Evolutionary conservation across 1,140 invertebrate genomes (phyloP), one percentile per base, ranked within the genome.

Genomic region (Cepaea nemoralis): DNA sequence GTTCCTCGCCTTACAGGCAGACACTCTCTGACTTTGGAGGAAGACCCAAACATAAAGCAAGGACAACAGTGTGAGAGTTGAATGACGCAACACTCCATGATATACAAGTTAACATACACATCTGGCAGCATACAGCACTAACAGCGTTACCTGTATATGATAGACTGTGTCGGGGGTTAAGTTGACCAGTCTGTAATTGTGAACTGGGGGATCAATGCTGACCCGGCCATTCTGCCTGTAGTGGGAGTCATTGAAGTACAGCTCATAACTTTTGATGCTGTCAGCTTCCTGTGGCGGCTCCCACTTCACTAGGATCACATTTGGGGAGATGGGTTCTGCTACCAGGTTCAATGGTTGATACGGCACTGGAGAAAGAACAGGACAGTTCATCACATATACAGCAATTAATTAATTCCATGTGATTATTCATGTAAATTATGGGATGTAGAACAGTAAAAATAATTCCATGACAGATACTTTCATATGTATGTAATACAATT

Each of bases 151-250:
- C 96, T 97, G 98, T 82, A 99, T 95, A 92, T 97, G 97, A 93
- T 99, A 99, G 50, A 98, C 91, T 3, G 97, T 98, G 92, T 99
- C 97, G 10, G 98, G 97, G 88, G 97, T 97, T 0, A 99, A 93
- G 45, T 95, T 95, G 73, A 94, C 95, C 80, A 99, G 92, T 0
- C 94, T 96, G 92, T 97, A 98, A 37, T 94, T 94, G 91, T 97
- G 94, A n/a, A 95, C 95, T 0, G 93, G 92, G 85, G 84, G 95
- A 94, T 84, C 95, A 89, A 88, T 95, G 93, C 86, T 94, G 91
- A 87, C 93, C 2, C 87, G 86, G n/a, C 85, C 93, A 84, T 94
- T 94, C 93, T 95, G 90, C 16, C 96, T 95, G 87, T 96, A 97
- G 66, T 87, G 85, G 35, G 97, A 98, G 90, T 99, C 97, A 92